Conservation (phyloP, 1,140 invertebrate genomes). For the Pseudomyrmex pallidus region DNA sequence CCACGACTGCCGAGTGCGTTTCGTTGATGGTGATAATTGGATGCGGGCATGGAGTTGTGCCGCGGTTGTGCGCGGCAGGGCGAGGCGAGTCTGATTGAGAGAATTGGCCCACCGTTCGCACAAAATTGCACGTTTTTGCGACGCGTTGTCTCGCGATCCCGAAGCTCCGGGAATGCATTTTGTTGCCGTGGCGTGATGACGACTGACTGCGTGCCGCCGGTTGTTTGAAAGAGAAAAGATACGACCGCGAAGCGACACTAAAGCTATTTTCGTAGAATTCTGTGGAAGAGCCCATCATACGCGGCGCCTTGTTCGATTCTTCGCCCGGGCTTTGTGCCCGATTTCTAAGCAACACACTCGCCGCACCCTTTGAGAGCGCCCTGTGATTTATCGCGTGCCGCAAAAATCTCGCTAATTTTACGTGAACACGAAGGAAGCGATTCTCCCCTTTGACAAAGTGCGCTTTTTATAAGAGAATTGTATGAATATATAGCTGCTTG, state of each 20-base stretch:
- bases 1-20: conserved; percentile 26
- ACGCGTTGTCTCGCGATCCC: conserved; percentile 29
- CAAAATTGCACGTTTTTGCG: conserved; percentile 37
- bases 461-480: too few species aligned
- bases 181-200: conserved; percentile 48
- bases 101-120: neutral
- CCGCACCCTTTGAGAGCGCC: conserved; percentile 15
- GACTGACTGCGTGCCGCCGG: conserved; percentile 30
- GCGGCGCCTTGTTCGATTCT: conserved; percentile 26
- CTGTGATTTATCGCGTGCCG: conserved; percentile 46
- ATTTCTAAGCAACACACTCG: conserved; percentile 23
- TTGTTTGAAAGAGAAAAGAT: conserved; percentile 6
- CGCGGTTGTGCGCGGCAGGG: conserved; percentile 5
- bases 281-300: conserved; percentile 8
- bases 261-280: conserved; percentile 56
- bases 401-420: conserved; percentile 33
- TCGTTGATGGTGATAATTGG: conserved; percentile 59
- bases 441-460: neutral
- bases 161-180: conserved; percentile 34
- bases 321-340: conserved; percentile 23
- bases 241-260: conserved; percentile 13
- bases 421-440: neutral
- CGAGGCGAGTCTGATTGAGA: conserved; percentile 23
- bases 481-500: neutral
- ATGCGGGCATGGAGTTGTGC: conserved; percentile 1